phyloP scores from a whole-genome alignment of 2,797 vertebrate genomes.

The Manis pentadactyla region DNA sequence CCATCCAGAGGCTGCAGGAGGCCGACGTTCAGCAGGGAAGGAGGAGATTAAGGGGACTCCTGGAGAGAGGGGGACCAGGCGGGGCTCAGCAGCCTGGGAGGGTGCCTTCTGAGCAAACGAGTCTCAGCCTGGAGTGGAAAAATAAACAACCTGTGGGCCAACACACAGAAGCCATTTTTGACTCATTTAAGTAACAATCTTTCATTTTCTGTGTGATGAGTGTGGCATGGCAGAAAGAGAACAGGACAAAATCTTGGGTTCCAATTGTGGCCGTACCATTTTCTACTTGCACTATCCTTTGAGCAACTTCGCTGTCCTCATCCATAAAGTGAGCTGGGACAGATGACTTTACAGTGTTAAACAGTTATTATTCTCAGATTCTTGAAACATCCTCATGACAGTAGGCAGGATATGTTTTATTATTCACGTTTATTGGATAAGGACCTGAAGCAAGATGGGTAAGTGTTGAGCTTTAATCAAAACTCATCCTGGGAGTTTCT shows the following conservation, averaged over 20 bases:
- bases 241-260: not conserved
- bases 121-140: not conserved
- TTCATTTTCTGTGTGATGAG: not conserved
- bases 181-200: not conserved
- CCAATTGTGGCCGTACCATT: accelerated
- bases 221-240: accelerated
- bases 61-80: not conserved
- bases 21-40: not conserved
- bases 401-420: not conserved
- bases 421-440: not conserved
- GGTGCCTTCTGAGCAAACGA: not conserved
- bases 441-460: not conserved
- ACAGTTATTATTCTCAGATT: not conserved
- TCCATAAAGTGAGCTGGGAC: not conserved
- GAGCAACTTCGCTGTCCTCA: not conserved
- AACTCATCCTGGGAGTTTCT: too few species aligned
- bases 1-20: not conserved
- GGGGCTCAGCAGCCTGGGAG: not conserved
- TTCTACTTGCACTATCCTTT: not conserved
- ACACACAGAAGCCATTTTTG: not conserved
- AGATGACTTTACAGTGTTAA: not conserved
- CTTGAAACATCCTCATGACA: not conserved
- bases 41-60: not conserved
- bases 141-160: not conserved
- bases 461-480: not conserved